Evolutionary conservation across 2,888 invertebrate species (phyloP).

Genomic region (Glyphotaelius pellucidus): DNA sequence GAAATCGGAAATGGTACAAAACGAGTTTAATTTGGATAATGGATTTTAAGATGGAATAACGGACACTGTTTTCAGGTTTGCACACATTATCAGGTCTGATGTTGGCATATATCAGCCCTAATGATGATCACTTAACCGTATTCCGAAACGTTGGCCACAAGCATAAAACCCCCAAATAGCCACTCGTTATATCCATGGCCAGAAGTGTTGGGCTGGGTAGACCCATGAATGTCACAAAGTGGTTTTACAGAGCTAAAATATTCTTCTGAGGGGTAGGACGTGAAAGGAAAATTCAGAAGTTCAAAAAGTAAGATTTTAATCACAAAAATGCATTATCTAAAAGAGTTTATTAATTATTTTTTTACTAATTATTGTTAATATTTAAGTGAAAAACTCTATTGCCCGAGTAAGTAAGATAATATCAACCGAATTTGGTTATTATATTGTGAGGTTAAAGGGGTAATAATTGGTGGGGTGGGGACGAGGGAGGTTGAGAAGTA

Average conservation of each 20-base stretch:
- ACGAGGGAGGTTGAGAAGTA: too few species aligned
- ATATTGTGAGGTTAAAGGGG: too few species aligned
- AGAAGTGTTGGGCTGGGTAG: neutral
- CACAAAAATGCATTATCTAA: neutral
- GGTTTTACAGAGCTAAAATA: neutral
- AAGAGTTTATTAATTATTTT: too few species aligned
- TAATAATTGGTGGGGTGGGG: too few species aligned
- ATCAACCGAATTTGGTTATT: too few species aligned
- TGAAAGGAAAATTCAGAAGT: neutral
- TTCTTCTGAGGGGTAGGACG: neutral
- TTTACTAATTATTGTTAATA: too few species aligned
- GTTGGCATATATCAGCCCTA: neutral
- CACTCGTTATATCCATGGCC: neutral
- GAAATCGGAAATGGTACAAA: neutral
- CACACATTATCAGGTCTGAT: neutral
- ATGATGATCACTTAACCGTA: neutral
- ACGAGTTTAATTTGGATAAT: neutral
- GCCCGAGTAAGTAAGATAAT: too few species aligned
- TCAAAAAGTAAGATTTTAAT: neutral
- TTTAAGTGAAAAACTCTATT: too few species aligned
- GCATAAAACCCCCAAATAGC: neutral
- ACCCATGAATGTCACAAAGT: neutral
- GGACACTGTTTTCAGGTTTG: neutral
- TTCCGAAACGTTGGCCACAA: constrained; percentile 2
- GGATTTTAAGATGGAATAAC: neutral